phyloP scores from a whole-genome alignment of 1,140 invertebrate genomes.

The Meloidogyne floridensis region DNA sequence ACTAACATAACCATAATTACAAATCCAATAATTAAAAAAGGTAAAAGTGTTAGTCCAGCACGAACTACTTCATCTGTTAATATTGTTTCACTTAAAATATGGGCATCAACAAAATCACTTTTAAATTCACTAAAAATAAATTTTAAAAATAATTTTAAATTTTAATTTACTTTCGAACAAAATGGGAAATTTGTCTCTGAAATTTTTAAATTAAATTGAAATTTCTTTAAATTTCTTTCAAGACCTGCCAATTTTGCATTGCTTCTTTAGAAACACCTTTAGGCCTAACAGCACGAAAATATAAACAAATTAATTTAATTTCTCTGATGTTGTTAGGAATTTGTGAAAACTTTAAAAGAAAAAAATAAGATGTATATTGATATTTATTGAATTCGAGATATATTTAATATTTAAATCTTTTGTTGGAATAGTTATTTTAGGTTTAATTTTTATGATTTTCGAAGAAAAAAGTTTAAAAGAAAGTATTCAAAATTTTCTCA shows the following conservation, averaged over 20 bases:
- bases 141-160: slow-evolving; percentile 17
- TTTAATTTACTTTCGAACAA: background rate
- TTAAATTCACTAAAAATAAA: slow-evolving; percentile 60
- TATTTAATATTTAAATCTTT: no score
- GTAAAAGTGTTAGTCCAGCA: slow-evolving; percentile 59
- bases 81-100: slow-evolving; percentile 57
- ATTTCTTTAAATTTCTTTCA: background rate
- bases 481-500: background rate
- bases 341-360: slow-evolving; percentile 44
- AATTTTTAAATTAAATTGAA: background rate
- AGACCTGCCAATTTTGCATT: slow-evolving; percentile 49
- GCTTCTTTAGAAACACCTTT: slow-evolving; percentile 37
- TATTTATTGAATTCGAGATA: no score
- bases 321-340: slow-evolving; percentile 60
- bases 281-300: slow-evolving; percentile 59
- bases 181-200: background rate
- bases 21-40: slow-evolving; percentile 63
- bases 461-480: slow-evolving; percentile 37
- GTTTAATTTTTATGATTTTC: no score
- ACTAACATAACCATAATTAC: slow-evolving; percentile 59
- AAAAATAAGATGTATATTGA: background rate
- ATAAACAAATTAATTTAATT: slow-evolving; percentile 57
- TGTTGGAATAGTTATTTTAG: no score
- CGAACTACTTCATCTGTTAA: slow-evolving; percentile 61
- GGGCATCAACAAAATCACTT: slow-evolving; percentile 59